A percentile compares a stretch with the other conserved stretches of the same genome.
These are phyloP conservation scores for Podarcis muralis DNA, from an alignment of 2,113 vertebrate genomes.

Conservation along the genomic window DNA sequence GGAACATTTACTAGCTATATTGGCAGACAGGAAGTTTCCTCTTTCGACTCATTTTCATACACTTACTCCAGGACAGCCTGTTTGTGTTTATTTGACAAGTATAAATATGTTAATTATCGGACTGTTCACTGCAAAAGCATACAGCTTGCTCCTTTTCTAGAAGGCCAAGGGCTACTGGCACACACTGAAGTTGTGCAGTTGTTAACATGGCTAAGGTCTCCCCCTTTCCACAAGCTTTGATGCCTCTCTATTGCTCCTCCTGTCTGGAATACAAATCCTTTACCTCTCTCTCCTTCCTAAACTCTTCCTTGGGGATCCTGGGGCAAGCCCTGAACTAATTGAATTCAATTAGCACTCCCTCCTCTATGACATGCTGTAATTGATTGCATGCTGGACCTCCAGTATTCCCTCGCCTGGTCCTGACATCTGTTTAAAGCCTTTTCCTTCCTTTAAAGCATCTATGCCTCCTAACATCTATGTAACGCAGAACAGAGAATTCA, in stretches of 20 bases:
- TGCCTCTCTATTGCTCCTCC: neutral
- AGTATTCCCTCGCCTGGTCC: neutral
- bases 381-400: neutral
- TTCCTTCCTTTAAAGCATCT: neutral
- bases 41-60: neutral
- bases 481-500: neutral
- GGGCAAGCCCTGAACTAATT: slow-evolving; percentile 35
- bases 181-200: neutral
- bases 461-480: neutral
- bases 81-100: slow-evolving; percentile 1
- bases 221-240: neutral
- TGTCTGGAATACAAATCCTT: slow-evolving; percentile 1
- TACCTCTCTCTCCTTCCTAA: slow-evolving; percentile 16
- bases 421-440: slow-evolving; percentile 27
- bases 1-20: neutral
- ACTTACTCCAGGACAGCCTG: neutral
- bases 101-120: slow-evolving; percentile 5
- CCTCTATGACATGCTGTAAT: neutral
- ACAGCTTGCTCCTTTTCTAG: neutral
- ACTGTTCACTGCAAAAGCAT: neutral
- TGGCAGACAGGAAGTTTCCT: neutral
- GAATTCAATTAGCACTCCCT: slow-evolving; percentile 41
- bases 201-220: neutral
- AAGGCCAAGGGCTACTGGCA: neutral
- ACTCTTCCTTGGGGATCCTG: slow-evolving; percentile 15